phyloP scores from a whole-genome alignment of 2,797 vertebrate species.

The Okamejei kenojei region DNA sequence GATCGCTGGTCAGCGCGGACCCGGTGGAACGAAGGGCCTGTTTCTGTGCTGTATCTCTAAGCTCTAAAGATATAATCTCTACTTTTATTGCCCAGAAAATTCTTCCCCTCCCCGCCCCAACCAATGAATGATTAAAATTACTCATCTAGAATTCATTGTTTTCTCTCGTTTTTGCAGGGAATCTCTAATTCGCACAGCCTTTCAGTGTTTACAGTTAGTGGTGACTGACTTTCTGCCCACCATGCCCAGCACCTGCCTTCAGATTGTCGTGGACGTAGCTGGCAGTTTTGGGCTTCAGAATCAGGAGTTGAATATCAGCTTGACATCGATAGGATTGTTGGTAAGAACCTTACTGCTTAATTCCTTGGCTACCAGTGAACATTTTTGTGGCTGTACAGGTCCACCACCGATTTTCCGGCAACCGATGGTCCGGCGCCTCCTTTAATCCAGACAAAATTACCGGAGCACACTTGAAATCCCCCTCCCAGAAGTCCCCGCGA shows the following conservation, averaged over 20 bases:
- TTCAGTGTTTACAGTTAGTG: constrained; percentile 99
- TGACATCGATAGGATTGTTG: constrained; percentile 95
- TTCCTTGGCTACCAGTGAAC: no score
- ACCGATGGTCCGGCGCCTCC: no score
- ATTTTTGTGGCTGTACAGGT: no score
- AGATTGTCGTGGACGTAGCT: constrained; percentile 96
- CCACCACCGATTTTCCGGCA: no score
- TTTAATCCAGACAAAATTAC: no score
- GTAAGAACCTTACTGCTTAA: constrained; percentile 53
- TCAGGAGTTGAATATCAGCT: constrained; percentile 97
- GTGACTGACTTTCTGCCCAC: constrained; percentile 98
- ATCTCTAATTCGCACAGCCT: constrained; percentile 93
- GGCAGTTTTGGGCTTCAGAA: constrained; percentile 98
- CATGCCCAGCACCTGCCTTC: constrained; percentile 95
- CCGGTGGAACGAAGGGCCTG: no score
- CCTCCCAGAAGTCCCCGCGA: no score
- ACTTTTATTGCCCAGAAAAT: not conserved
- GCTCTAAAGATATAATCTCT: no score
- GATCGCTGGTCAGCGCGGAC: no score
- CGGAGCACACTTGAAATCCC: no score
- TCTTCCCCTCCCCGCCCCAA: not conserved
- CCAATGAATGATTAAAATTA: not conserved
- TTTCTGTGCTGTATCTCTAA: no score
- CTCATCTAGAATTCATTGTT: not conserved
- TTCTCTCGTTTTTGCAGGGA: constrained; percentile 62